Evolutionary conservation across 2,113 vertebrate species (phyloP), one percentile per base, ranked within the genome.

Genomic region (Dascyllus trimaculatus): DNA sequence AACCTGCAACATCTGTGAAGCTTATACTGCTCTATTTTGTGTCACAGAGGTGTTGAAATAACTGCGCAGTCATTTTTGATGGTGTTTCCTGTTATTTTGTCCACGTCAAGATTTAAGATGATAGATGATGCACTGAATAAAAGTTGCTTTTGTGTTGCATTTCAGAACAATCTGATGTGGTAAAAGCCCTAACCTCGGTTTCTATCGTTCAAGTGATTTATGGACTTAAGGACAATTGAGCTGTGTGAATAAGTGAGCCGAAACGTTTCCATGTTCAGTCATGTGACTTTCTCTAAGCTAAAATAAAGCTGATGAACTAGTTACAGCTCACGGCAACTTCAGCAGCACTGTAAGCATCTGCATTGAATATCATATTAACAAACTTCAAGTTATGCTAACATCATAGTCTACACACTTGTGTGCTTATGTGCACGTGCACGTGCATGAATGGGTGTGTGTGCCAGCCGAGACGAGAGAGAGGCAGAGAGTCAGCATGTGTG

Each of bases 401-500:
- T 21, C 25, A 17, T 21, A 21, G 8, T 46, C 7, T 22, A 61
- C 38, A 53, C 40, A 18, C 70, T 51, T 51, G 57, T 43, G 48
- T 43, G 24, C 67, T 57, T 13, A 18, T 32, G 61, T 49, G 57
- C 46, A 6, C 29, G 49, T 26, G 19, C 14, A 15, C 19, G 53
- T 65, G 45, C 63, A 53, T 48, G 38, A 45, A 25, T 43, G 61
- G 15, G 35, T 45, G 70, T 71, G 60, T 56, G 56, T 46, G 63
- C 24, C 4, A 11, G 77, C 26, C 60, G 72, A 82, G 71, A 62
- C 67, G 38, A 52, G 70, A 81, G 77, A 75, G 78, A 88, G 76
- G 68, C 79, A 76, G 80, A 64, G 86, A 93, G 91, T 93, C 92
- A 93, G 94, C 90, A 92, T 87, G 93, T 91, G 91, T 94, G 93